A percentile compares a stretch with the other conserved stretches of the same genome.
Evolutionary conservation across 1,140 invertebrate species (phyloP).

Genomic region (Caenorhabditis tropicalis): DNA sequence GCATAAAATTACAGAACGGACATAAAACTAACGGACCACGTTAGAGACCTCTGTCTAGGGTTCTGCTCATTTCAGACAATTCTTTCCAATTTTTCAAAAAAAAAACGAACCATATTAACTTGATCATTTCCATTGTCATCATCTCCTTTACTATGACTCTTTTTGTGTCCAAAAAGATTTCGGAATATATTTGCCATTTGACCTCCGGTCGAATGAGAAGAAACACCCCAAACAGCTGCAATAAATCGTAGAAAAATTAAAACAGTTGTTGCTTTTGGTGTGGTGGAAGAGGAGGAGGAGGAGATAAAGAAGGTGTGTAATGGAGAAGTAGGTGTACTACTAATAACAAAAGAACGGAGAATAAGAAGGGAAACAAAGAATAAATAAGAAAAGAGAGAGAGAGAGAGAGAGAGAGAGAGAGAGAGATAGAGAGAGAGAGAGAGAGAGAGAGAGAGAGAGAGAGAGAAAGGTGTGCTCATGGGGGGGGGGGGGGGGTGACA

Average conservation of each 20-base stretch:
- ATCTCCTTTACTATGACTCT: conserved; percentile 9
- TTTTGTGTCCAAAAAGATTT: conserved; percentile 22
- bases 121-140: conserved; percentile 14
- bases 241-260: conserved; percentile 17
- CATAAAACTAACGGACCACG: no score
- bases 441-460: background rate
- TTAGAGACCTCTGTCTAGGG: no score
- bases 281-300: background rate
- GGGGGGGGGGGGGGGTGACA: background rate
- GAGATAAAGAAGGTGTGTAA: background rate
- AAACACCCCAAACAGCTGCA: background rate
- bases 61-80: no score
- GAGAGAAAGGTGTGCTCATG: conserved; percentile 16
- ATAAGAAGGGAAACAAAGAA: no score
- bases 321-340: background rate
- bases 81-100: no score
- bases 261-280: background rate
- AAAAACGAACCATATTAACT: background rate
- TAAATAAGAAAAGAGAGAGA: background rate
- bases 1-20: no score
- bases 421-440: background rate
- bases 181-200: background rate
- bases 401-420: background rate
- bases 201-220: no score
- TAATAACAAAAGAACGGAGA: background rate